phyloP scores from a whole-genome alignment of 2,888 invertebrate genomes.

The Ophion ellenae region DNA sequence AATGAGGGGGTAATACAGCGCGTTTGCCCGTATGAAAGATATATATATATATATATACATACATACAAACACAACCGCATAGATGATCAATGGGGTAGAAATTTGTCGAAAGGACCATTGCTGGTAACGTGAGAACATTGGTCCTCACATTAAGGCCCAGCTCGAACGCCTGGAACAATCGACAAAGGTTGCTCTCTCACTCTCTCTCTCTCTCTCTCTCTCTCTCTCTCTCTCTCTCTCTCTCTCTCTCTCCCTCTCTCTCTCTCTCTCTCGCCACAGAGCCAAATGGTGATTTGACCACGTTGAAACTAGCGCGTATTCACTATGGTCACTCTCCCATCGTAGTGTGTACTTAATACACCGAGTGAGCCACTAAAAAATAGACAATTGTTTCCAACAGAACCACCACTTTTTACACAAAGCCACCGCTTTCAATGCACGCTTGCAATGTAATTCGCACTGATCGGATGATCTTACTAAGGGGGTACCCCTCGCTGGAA shows the following conservation, averaged over 20 bases:
- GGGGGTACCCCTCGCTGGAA: too few relatives aligned
- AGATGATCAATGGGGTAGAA: slow-evolving; percentile 1
- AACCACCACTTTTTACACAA: too few relatives aligned
- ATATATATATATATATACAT: not conserved
- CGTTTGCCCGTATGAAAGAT: slow-evolving; percentile 53
- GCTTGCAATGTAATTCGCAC: too few relatives aligned
- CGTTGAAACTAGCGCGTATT: slow-evolving; percentile 49
- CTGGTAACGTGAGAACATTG: slow-evolving; percentile 56
- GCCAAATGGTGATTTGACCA: slow-evolving; percentile 60
- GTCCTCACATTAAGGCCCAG: slow-evolving; percentile 23
- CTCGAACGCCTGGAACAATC: slow-evolving; percentile 58
- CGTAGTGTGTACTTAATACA: slow-evolving; percentile 6
- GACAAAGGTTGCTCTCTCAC: slow-evolving; percentile 61
- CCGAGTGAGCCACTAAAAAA: not conserved
- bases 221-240: slow-evolving; percentile 36
- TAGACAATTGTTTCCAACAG: too few relatives aligned
- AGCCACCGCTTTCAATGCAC: too few relatives aligned
- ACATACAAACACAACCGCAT: not conserved
- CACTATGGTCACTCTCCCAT: slow-evolving; percentile 41
- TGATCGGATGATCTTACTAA: too few relatives aligned
- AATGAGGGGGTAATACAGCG: slow-evolving; percentile 65
- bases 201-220: slow-evolving; percentile 40
- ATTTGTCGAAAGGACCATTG: slow-evolving; percentile 55
- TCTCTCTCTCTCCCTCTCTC: slow-evolving; percentile 32
- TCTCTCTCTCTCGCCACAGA: slow-evolving; percentile 41